phyloP scores from a whole-genome alignment of 2,797 vertebrate genomes.

The Pygocentrus nattereri region DNA sequence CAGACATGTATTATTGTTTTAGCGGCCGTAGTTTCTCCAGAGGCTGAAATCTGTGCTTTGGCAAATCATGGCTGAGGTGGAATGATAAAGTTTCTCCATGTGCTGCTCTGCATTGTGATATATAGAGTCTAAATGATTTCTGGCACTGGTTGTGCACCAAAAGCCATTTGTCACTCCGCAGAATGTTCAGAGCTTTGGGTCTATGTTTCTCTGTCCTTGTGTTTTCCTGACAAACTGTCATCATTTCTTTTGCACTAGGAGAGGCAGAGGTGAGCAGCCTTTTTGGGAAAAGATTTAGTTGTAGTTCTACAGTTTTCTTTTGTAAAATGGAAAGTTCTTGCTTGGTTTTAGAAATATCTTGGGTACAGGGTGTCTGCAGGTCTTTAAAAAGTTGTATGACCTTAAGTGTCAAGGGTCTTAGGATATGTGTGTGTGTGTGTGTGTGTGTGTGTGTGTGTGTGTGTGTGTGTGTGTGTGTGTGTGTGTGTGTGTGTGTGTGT shows the following conservation, averaged over 20 bases:
- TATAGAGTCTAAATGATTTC: conserved; percentile 67
- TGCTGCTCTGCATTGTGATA: conserved; percentile 74
- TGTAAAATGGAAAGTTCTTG: neutral
- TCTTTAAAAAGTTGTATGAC: neutral
- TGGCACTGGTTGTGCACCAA: conserved; percentile 77
- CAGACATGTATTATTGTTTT: conserved; percentile 50
- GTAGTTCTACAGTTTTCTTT: neutral
- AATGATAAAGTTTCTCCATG: conserved; percentile 80
- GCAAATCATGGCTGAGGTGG: conserved; percentile 49
- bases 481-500: no score
- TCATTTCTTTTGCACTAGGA: conserved; percentile 53
- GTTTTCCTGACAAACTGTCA: conserved; percentile 56
- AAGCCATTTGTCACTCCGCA: conserved; percentile 62
- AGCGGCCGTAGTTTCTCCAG: conserved; percentile 37
- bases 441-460: no score
- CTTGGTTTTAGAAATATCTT: neutral
- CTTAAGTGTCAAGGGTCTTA: no score
- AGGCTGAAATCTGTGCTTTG: conserved; percentile 37
- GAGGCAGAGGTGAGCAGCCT: conserved; percentile 58
- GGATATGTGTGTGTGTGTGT: no score
- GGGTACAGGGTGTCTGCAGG: neutral
- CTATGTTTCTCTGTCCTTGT: conserved; percentile 53
- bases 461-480: no score
- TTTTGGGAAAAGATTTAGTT: conserved; percentile 55
- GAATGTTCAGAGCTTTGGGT: conserved; percentile 56